phyloP scores from a whole-genome alignment of 2,113 vertebrate species.

The Barbus barbus region DNA sequence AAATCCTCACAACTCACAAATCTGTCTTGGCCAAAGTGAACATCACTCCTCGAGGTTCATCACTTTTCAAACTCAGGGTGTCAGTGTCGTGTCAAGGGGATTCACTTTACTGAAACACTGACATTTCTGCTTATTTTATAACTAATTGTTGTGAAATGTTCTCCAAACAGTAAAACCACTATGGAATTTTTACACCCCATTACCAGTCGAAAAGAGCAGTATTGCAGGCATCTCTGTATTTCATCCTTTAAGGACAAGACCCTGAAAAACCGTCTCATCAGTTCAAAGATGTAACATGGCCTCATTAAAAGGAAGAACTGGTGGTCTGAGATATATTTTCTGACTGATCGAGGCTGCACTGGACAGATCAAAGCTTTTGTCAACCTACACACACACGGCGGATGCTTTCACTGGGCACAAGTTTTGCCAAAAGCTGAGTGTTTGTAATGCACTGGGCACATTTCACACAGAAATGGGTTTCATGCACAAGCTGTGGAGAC shows the following conservation, averaged over 20 bases:
- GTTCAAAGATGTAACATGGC: slow-evolving; percentile 45
- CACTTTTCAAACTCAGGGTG: background rate
- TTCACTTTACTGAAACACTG: background rate
- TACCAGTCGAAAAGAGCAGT: background rate
- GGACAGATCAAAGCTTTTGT: slow-evolving; percentile 57
- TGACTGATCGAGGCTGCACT: slow-evolving; percentile 51
- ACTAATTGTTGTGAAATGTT: slow-evolving; percentile 13
- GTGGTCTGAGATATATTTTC: slow-evolving; percentile 29
- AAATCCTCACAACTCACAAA: background rate
- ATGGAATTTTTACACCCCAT: background rate
- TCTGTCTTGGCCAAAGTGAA: background rate
- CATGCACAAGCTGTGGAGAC: slow-evolving; percentile 27
- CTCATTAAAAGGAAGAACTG: slow-evolving; percentile 45
- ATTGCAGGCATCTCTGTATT: slow-evolving; percentile 48
- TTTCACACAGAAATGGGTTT: slow-evolving; percentile 40
- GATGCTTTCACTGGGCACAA: slow-evolving; percentile 10
- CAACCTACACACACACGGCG: background rate
- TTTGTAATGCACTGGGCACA: slow-evolving; percentile 13
- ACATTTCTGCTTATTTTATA: background rate
- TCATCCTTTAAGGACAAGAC: slow-evolving; percentile 33
- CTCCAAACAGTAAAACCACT: background rate
- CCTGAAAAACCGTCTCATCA: slow-evolving; percentile 42
- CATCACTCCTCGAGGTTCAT: background rate
- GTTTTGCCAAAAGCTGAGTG: too few species aligned
- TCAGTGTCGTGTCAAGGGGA: too few species aligned